These are phyloP conservation scores for Eupsittula cactorum DNA, from an alignment of 2,113 vertebrate genomes.

Conservation along the genomic window DNA sequence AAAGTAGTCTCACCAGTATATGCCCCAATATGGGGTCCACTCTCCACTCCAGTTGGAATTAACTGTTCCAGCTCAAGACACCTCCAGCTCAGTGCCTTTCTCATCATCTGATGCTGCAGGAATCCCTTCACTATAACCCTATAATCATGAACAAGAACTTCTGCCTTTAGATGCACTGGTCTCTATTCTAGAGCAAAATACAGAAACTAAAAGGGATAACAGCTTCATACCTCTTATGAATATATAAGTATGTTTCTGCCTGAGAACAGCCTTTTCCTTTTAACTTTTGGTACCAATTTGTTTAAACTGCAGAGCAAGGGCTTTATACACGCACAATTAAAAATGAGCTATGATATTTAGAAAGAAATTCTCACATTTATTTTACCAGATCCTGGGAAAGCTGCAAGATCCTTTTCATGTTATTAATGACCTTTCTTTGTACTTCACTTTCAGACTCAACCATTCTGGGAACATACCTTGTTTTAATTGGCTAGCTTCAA, in stretches of 20 bases:
- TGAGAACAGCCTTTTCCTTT: constrained; percentile 4
- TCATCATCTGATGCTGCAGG: neutral
- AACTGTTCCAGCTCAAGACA: neutral
- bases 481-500: neutral
- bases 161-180: neutral
- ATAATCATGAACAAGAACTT: neutral
- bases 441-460: neutral
- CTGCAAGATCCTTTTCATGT: neutral
- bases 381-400: neutral
- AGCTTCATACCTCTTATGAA: neutral
- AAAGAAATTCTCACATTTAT: neutral
- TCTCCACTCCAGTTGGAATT: neutral
- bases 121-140: neutral
- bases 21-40: neutral
- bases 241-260: neutral
- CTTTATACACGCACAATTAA: neutral
- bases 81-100: neutral
- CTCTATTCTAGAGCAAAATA: neutral
- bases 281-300: neutral
- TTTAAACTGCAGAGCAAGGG: neutral
- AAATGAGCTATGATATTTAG: neutral
- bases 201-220: neutral
- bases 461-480: neutral
- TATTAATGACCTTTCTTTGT: neutral
- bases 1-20: neutral